Evolutionary conservation across 2,113 vertebrate species (phyloP), one percentile per base, ranked within the genome.

Genomic region (Dasyurus viverrinus): DNA sequence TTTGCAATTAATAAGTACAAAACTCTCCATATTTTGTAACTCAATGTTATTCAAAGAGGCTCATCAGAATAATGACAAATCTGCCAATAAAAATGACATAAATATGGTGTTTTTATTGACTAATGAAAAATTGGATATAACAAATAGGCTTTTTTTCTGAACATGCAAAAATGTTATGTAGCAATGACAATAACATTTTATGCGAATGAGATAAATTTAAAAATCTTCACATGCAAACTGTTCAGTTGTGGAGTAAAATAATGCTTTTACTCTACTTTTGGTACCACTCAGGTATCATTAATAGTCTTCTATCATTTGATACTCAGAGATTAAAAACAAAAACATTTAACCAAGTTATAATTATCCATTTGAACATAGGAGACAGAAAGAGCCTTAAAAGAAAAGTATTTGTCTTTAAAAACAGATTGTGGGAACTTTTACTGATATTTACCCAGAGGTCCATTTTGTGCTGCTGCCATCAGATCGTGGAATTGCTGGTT

Each of bases 11-110:
- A 84, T 84, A 84, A 42, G 68, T 42, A 84, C n/a, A 84, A 92
- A 94, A 94, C 24, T 94, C 91, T 91, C 50, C 76, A 95, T 50
- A 92, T 92, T 94, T 96, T 90, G 52, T 68, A 46, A 76, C 10
- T 94, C 94, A 92, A 48, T 89, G 25, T 22, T 91, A 55, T 30
- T 48, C 47, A 46, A 96, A 68, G 54, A 93, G 11, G 52, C 19
- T 94, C 30, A 91, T n/a, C 16, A 26, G 52, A 91, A 48, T 93
- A 92, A 89, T 50, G 55, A 92, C 53, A 93, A 95, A 89, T 84
- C 0, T 54, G 27, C 89, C 90, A 84, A 54, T 57, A 90, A 93
- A 95, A 93, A 48, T 16, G 30, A 91, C 54, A 26, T 94, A 91
- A 19, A 90, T 68, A 26, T 90, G 53, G 24, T 54, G 14, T 23